These are phyloP conservation scores for Hypena proboscidalis DNA, from an alignment of 2,888 invertebrate species.

Conservation along the genomic window DNA sequence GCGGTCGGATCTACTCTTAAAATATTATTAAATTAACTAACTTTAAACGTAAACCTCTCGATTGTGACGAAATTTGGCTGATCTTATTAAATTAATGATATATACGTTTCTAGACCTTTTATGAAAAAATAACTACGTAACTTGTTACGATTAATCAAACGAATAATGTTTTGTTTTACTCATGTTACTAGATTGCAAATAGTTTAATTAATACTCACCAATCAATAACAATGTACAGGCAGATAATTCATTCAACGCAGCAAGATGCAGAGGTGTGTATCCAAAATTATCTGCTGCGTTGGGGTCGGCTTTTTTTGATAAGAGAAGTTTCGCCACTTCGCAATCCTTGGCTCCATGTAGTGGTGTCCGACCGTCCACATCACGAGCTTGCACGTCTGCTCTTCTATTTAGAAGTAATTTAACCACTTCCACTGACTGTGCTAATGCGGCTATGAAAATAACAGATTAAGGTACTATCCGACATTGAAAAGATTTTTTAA, in stretches of 20 bases:
- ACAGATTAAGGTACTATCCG: not conserved
- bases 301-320: slow-evolving; percentile 89
- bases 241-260: slow-evolving; percentile 93
- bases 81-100: too few species aligned
- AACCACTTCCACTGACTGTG: slow-evolving; percentile 91
- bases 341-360: slow-evolving; percentile 90
- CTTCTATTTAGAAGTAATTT: slow-evolving; percentile 88
- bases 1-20: too few species aligned
- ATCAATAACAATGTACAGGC: slow-evolving; percentile 90
- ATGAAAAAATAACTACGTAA: too few species aligned
- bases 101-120: too few species aligned
- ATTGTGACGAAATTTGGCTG: too few species aligned
- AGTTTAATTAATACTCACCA: slow-evolving; percentile 59
- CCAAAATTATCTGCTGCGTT: slow-evolving; percentile 92
- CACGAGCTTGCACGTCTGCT: slow-evolving; percentile 88
- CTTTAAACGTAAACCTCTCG: too few species aligned
- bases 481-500: too few species aligned
- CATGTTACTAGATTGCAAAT: slow-evolving; percentile 3
- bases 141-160: slow-evolving; percentile 10
- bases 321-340: slow-evolving; percentile 88
- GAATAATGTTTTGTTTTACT: slow-evolving; percentile 1
- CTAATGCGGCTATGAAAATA: slow-evolving; percentile 87
- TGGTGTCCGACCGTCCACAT: slow-evolving; percentile 91
- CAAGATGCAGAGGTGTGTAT: slow-evolving; percentile 93
- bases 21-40: too few species aligned